Percentiles rank a stretch among this genome's conserved stretches.
phyloP scores from a whole-genome alignment of 1,140 invertebrate genomes.

The Apolygus lucorum region DNA sequence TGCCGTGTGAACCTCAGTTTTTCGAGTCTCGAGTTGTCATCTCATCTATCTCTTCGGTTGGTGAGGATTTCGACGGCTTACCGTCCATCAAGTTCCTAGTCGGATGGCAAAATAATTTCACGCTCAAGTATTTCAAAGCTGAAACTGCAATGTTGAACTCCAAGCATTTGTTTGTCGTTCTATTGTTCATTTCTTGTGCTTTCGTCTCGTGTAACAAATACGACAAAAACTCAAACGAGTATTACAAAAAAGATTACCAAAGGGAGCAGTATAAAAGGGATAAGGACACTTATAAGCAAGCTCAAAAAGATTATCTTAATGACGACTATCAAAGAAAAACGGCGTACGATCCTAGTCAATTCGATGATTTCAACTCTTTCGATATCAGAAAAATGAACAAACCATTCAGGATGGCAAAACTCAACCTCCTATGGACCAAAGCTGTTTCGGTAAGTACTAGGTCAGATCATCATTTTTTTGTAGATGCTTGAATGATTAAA shows the following conservation, averaged over 20 bases:
- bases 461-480: too few species aligned
- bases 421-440: conserved; percentile 76
- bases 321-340: neutral
- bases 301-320: neutral
- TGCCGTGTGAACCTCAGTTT: too few species aligned
- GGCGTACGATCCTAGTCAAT: neutral
- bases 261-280: neutral
- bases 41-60: too few species aligned
- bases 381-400: conserved; percentile 53
- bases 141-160: too few species aligned
- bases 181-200: neutral
- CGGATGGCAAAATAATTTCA: too few species aligned
- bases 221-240: neutral
- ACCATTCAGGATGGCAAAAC: conserved; percentile 74
- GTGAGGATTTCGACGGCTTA: too few species aligned
- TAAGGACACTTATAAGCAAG: neutral
- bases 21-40: too few species aligned
- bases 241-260: neutral
- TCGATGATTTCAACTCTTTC: neutral
- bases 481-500: too few species aligned
- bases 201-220: neutral
- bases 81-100: too few species aligned
- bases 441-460: conserved; percentile 63
- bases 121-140: too few species aligned
- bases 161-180: neutral